Evolutionary conservation across 2,797 vertebrate species (phyloP).

Genomic region (Toxotes lorentzi): DNA sequence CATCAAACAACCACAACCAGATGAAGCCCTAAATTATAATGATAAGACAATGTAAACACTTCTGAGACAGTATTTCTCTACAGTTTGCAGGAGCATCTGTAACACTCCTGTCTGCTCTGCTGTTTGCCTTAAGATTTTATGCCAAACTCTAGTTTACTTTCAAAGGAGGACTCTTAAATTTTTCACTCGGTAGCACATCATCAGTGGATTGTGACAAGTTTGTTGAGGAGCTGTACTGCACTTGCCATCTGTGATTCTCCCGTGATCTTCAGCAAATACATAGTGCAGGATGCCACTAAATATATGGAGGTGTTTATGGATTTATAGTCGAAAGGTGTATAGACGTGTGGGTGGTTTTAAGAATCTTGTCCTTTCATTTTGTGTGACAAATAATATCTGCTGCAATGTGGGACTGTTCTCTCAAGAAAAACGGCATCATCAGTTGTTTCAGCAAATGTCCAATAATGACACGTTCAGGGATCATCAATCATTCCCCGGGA

Average conservation of each 20-base stretch:
- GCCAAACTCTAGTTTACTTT: slow-evolving; percentile 55
- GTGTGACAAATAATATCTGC: neutral
- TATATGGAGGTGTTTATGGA: too few species aligned
- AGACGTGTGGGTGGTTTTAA: too few species aligned
- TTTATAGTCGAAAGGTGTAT: neutral
- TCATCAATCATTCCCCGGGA: too few species aligned
- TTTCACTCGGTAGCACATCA: slow-evolving; percentile 48
- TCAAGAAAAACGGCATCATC: neutral
- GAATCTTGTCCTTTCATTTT: neutral
- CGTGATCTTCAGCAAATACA: slow-evolving; percentile 7
- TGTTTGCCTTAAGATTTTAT: slow-evolving; percentile 56
- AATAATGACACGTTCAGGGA: neutral
- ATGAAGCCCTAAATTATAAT: slow-evolving; percentile 4
- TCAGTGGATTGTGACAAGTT: slow-evolving; percentile 50
- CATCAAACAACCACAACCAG: slow-evolving; percentile 43
- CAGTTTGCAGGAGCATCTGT: slow-evolving; percentile 19
- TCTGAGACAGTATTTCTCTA: neutral
- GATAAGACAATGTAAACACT: slow-evolving; percentile 33
- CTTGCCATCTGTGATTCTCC: slow-evolving; percentile 25
- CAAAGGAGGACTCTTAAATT: slow-evolving; percentile 42
- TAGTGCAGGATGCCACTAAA: neutral
- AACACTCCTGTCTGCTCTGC: slow-evolving; percentile 13
- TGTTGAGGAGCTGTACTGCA: slow-evolving; percentile 10
- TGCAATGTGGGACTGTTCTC: neutral
- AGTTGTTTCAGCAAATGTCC: neutral